Conservation (phyloP, 2,113 vertebrate genomes). For the Rhineura floridana region DNA sequence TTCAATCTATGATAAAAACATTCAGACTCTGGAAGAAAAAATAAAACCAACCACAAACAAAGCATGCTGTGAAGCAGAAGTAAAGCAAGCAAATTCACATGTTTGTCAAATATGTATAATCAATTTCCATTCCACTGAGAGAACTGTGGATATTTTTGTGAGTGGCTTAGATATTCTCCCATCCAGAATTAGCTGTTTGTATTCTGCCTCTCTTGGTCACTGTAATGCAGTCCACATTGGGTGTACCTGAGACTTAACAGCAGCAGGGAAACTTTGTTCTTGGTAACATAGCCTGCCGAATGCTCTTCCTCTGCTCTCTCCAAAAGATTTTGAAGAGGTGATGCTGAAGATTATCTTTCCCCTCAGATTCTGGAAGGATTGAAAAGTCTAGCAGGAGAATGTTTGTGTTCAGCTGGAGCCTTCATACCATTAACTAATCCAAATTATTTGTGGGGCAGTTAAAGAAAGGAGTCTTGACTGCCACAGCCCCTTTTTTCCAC, state of each 20-base stretch:
- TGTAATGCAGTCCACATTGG: not conserved
- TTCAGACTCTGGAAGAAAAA: not conserved
- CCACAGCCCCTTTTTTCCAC: fast-evolving
- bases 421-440: not conserved
- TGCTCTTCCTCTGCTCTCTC: not conserved
- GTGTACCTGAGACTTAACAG: not conserved
- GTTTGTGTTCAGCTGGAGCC: not conserved
- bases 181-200: not conserved
- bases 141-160: not conserved
- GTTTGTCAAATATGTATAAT: not conserved
- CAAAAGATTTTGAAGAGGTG: not conserved
- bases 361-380: not conserved
- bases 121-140: not conserved
- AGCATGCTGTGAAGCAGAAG: not conserved
- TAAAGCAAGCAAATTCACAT: not conserved
- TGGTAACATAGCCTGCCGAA: not conserved
- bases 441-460: not conserved
- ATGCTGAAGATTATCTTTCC: not conserved
- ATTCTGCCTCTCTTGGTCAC: not conserved
- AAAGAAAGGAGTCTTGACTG: not conserved
- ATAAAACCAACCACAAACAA: not conserved
- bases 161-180: not conserved
- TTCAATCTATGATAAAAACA: not conserved
- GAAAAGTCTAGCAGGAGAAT: not conserved
- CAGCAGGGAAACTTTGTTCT: not conserved